phyloP scores from a whole-genome alignment of 37 sponge, comb jelly and placozoan species.

The Aplysina aerophoba region DNA sequence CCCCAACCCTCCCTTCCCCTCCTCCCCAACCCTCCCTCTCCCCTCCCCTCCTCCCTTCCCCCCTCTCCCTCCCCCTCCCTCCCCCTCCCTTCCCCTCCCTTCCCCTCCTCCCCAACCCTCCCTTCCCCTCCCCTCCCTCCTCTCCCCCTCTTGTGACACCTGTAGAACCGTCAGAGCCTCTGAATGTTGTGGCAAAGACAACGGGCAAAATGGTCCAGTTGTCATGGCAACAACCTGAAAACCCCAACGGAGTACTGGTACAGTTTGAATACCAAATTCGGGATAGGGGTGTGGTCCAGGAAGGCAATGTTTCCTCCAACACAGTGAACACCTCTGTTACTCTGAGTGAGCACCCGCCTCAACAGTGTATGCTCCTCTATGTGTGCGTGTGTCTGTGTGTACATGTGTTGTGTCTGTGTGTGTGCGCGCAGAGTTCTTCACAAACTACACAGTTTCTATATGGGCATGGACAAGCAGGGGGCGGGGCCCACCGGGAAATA shows the following conservation, averaged over 20 bases:
- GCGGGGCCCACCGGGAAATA: neutral
- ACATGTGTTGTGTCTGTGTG: neutral
- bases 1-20: neutral
- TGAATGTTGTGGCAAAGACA: neutral
- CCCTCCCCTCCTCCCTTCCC: neutral
- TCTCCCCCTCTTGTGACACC: neutral
- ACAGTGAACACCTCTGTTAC: no score
- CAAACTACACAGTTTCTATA: constrained; percentile 8
- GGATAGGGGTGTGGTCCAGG: no score
- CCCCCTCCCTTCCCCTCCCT: neutral
- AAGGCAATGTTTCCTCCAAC: no score
- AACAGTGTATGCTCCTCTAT: no score
- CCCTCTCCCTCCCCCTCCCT: no score
- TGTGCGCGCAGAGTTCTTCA: neutral
- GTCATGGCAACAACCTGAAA: constrained; percentile 54
- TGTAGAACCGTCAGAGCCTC: constrained; percentile 1
- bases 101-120: neutral
- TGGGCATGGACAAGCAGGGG: neutral
- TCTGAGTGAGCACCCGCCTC: no score
- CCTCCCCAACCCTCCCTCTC: neutral
- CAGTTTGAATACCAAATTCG: constrained; percentile 6
- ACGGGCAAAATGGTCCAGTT: neutral
- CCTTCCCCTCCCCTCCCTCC: neutral
- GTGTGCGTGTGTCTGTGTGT: no score
- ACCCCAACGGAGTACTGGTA: constrained; percentile 55